Conservation (phyloP, 1,140 invertebrate species). For the Alviniconcha marisindica region DNA sequence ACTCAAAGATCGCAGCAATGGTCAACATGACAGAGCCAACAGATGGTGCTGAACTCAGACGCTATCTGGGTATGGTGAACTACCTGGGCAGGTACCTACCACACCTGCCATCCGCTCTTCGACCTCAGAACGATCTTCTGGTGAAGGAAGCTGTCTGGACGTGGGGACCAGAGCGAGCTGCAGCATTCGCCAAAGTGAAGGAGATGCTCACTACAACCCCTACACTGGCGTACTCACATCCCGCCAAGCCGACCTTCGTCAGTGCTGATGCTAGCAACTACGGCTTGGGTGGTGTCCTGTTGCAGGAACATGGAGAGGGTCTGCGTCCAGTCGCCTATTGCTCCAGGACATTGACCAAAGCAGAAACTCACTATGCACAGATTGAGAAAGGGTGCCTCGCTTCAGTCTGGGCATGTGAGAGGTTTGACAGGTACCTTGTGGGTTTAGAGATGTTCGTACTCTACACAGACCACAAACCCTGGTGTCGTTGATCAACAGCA, state of each 20-base stretch:
- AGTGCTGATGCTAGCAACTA: constrained; percentile 49
- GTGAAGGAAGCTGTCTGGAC: constrained; percentile 34
- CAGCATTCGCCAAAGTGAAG: constrained; percentile 43
- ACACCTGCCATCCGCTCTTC: constrained; percentile 33
- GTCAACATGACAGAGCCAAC: constrained; percentile 62
- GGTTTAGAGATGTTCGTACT: constrained; percentile 64
- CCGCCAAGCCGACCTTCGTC: constrained; percentile 37
- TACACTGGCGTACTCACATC: constrained; percentile 47
- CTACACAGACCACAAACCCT: constrained; percentile 72
- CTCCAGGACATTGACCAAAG: constrained; percentile 49
- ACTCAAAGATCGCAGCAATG: constrained; percentile 62
- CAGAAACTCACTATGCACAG: constrained; percentile 77
- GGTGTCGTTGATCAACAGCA: constrained; percentile 51
- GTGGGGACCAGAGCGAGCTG: constrained; percentile 36
- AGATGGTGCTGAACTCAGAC: constrained; percentile 23
- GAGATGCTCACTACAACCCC: constrained; percentile 32
- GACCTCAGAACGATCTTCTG: constrained; percentile 42
- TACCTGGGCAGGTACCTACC: constrained; percentile 42
- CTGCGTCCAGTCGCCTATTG: constrained; percentile 48
- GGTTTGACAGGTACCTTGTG: constrained; percentile 77
- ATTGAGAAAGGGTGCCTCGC: constrained; percentile 79
- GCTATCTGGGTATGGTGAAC: constrained; percentile 37
- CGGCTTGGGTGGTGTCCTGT: constrained; percentile 54
- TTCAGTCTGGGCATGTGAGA: constrained; percentile 77
- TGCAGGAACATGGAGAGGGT: constrained; percentile 34